Conservation (phyloP, 2,113 vertebrate species). For the Cochlearius cochlearius region DNA sequence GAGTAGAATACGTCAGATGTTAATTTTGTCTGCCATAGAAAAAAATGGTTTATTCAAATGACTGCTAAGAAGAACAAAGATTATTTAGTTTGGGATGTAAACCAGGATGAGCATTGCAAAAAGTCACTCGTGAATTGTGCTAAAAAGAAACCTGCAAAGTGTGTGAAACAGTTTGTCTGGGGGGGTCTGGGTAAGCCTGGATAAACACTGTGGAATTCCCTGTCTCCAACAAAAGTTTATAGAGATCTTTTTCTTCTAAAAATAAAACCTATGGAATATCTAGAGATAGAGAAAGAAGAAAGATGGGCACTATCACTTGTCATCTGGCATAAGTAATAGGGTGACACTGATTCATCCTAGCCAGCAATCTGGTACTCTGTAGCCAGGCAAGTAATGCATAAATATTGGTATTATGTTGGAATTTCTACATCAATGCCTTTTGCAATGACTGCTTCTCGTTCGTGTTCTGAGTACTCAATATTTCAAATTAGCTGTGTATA, state of each 20-base stretch:
- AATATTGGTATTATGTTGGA: background rate
- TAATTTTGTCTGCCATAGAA: slow-evolving; percentile 2
- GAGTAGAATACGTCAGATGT: background rate
- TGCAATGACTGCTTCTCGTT: background rate
- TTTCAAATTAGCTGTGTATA: background rate
- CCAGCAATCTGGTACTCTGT: background rate
- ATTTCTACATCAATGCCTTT: background rate
- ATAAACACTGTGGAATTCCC: background rate
- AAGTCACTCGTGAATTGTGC: background rate
- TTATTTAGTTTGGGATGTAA: background rate
- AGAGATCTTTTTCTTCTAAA: background rate
- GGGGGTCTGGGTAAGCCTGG: background rate
- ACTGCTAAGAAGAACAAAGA: background rate
- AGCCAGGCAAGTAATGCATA: background rate
- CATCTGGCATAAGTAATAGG: background rate
- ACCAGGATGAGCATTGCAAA: background rate
- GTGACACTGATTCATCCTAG: background rate
- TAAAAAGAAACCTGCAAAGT: background rate
- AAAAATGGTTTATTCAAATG: slow-evolving; percentile 9
- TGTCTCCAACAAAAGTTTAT: background rate
- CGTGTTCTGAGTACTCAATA: background rate
- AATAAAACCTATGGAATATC: background rate
- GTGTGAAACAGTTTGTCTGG: background rate
- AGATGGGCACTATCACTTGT: background rate
- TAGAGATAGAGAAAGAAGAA: background rate